Evolutionary conservation across 1,140 invertebrate species (phyloP).

Genomic region (Sminthurides bifidus): DNA sequence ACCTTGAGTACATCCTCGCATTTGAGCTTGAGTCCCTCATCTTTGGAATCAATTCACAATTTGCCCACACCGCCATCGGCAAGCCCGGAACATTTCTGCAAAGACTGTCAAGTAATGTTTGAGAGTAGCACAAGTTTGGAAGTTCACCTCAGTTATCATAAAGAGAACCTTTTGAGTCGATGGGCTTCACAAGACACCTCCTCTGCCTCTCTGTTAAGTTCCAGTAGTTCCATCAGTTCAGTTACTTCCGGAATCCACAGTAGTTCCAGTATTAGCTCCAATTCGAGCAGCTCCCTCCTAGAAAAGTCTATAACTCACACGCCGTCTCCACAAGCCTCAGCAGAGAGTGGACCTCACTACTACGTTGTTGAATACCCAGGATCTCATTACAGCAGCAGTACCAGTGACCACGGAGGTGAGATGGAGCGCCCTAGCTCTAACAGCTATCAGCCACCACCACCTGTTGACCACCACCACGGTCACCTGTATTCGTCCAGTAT

Average conservation of each 20-base stretch:
- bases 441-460: conserved; percentile 10
- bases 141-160: conserved; percentile 65
- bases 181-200: conserved; percentile 50
- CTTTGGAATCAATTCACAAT: conserved; percentile 1
- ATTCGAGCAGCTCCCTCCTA: conserved; percentile 19
- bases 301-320: not conserved
- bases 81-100: conserved; percentile 41
- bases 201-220: not conserved
- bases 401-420: conserved; percentile 18
- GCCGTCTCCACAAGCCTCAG: not conserved
- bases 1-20: not conserved
- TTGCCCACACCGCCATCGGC: conserved; percentile 9
- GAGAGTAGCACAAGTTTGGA: conserved; percentile 60
- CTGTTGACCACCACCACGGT: conserved; percentile 16
- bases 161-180: conserved; percentile 58
- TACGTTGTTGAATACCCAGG: conserved; percentile 6
- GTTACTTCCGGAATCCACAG: conserved; percentile 29
- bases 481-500: too few species aligned
- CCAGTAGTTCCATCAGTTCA: conserved; percentile 11
- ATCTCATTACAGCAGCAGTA: conserved; percentile 16
- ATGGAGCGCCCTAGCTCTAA: conserved; percentile 4
- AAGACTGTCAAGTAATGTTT: conserved; percentile 58
- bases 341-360: conserved; percentile 1
- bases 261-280: not conserved
- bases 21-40: not conserved